These are phyloP conservation scores for Gerris lacustris DNA, from an alignment of 2,888 invertebrate species.

Conservation along the genomic window DNA sequence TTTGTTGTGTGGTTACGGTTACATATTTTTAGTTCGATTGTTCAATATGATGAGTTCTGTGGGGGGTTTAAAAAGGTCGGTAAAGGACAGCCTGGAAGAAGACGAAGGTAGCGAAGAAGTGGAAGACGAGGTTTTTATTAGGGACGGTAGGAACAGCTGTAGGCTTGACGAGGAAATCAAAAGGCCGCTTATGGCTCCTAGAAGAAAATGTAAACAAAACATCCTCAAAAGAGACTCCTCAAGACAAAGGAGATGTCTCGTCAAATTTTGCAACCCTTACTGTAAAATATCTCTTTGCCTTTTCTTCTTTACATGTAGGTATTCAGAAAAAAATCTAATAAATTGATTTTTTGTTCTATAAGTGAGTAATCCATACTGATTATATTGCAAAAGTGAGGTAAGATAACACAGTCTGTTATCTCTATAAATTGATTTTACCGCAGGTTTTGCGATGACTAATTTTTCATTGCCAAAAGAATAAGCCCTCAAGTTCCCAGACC, in stretches of 20 bases:
- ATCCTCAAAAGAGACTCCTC: neutral
- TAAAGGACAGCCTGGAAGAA: slow-evolving; percentile 56
- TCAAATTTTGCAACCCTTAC: neutral
- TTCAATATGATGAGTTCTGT: neutral
- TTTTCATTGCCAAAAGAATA: too few relatives aligned
- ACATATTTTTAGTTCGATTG: too few relatives aligned
- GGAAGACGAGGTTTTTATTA: slow-evolving; percentile 64
- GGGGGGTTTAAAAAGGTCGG: slow-evolving; percentile 43
- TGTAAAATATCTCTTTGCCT: neutral
- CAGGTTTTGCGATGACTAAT: too few relatives aligned
- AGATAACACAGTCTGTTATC: too few relatives aligned
- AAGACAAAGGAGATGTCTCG: neutral
- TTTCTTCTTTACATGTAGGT: slow-evolving; percentile 9
- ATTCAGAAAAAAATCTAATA: neutral
- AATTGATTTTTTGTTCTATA: too few relatives aligned
- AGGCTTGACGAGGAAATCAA: slow-evolving; percentile 56
- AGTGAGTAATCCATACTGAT: too few relatives aligned
- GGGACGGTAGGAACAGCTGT: slow-evolving; percentile 53
- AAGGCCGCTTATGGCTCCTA: slow-evolving; percentile 59
- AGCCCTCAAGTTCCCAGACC: too few relatives aligned
- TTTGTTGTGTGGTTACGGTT: too few relatives aligned
- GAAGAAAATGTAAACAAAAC: slow-evolving; percentile 44
- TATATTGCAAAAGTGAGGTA: too few relatives aligned
- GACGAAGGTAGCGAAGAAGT: slow-evolving; percentile 58
- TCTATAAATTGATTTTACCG: too few relatives aligned